Percentiles rank a stretch among this genome's conserved stretches.
These are phyloP conservation scores for Drosophila picticornis DNA, from an alignment of 2,888 invertebrate species.

Conservation along the genomic window DNA sequence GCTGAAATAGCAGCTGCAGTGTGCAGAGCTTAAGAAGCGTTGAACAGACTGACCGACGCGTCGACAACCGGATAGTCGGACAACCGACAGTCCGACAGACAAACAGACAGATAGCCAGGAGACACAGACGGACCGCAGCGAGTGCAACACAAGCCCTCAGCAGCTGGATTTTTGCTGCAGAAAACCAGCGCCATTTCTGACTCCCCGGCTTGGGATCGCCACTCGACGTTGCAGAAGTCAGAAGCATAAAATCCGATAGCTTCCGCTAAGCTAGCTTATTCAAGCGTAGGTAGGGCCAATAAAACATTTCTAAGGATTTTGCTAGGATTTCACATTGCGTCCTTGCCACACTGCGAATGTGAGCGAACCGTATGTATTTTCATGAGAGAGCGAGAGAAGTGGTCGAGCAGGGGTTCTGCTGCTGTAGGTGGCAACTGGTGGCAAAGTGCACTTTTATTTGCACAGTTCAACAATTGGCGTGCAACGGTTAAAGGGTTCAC, in stretches of 20 bases:
- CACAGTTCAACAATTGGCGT: conserved; percentile 22
- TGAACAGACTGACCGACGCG: conserved; percentile 52
- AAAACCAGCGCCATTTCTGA: conserved; percentile 6
- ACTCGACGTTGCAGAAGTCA: conserved; percentile 74
- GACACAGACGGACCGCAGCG: conserved; percentile 24
- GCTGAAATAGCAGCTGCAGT: conserved; percentile 63
- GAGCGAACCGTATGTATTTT: background rate
- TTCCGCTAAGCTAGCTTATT: conserved; percentile 83
- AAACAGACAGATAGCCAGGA: conserved; percentile 12
- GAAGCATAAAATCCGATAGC: conserved; percentile 82
- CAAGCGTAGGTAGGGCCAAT: conserved; percentile 80
- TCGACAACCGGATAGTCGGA: conserved; percentile 33
- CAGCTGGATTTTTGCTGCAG: conserved; percentile 49
- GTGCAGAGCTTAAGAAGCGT: conserved; percentile 70
- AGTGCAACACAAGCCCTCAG: conserved; percentile 58
- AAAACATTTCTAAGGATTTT: conserved; percentile 82
- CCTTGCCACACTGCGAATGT: conserved; percentile 41
- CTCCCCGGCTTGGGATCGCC: conserved; percentile 24
- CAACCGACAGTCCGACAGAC: conserved; percentile 18
- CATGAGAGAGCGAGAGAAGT: background rate
- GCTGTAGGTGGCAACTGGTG: conserved; percentile 48
- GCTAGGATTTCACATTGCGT: conserved; percentile 64
- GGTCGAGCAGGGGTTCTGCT: background rate
- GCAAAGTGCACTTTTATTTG: conserved; percentile 34
- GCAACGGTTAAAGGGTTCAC: conserved; percentile 44